Percentiles rank a stretch among this genome's conserved stretches.
Evolutionary conservation across 2,888 invertebrate genomes (phyloP).

Genomic region (Esperia sulphurella): DNA sequence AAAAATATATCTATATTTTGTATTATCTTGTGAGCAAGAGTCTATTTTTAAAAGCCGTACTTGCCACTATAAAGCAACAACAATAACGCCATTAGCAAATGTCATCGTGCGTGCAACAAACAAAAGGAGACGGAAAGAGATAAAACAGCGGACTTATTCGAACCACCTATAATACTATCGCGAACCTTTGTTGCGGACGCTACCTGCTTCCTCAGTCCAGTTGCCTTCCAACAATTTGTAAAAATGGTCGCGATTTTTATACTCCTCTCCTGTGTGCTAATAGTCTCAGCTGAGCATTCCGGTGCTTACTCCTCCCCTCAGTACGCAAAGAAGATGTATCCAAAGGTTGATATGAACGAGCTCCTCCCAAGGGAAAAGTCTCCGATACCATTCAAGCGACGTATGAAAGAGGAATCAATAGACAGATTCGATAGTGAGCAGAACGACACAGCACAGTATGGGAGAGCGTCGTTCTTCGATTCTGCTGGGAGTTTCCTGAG

Average conservation of each 20-base stretch:
- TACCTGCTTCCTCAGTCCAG: conserved; percentile 51
- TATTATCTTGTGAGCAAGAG: too few species aligned
- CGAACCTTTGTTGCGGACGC: conserved; percentile 36
- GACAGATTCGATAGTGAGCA: conserved; percentile 45
- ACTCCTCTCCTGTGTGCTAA: conserved; percentile 31
- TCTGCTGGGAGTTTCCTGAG: conserved; percentile 63
- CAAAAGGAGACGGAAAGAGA: conserved; percentile 71
- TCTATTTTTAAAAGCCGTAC: too few species aligned
- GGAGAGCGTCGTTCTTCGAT: conserved; percentile 56
- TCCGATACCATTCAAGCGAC: conserved; percentile 41
- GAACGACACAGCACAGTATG: conserved; percentile 49
- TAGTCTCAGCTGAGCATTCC: conserved; percentile 52
- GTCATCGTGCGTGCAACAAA: conserved; percentile 74
- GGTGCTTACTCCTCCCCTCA: conserved; percentile 76
- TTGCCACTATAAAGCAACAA: conserved; percentile 52
- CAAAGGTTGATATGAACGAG: conserved; percentile 50
- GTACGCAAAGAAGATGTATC: conserved; percentile 73
- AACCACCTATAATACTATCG: conserved; percentile 46
- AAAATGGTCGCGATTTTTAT: conserved; percentile 53
- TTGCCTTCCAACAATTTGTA: conserved; percentile 13
- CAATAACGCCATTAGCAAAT: conserved; percentile 70
- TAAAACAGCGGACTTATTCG: conserved; percentile 55
- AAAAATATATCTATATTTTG: too few species aligned
- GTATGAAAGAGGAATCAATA: conserved; percentile 29
- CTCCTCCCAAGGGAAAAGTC: conserved; percentile 57